Evolutionary conservation across 2,888 invertebrate genomes (phyloP).

Genomic region (Standfussiana lucernea): DNA sequence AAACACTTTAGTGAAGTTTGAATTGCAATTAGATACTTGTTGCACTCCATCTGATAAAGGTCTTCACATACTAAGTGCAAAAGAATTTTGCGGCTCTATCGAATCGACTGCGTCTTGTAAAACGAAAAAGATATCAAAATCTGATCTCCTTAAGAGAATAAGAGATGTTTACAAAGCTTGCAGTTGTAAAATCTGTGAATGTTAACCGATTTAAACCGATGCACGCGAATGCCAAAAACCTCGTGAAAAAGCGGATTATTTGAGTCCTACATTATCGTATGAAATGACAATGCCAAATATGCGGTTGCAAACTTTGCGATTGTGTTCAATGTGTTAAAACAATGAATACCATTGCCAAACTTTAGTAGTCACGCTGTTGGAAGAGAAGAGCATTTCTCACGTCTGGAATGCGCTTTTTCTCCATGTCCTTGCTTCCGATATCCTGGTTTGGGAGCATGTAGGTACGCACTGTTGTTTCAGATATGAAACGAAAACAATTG

Average conservation of each 20-base stretch:
- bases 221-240: constrained; percentile 73
- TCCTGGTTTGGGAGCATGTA: no score
- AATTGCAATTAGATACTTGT: not conserved
- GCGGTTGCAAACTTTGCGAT: constrained; percentile 74
- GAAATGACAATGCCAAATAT: constrained; percentile 46
- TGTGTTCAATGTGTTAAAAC: constrained; percentile 65
- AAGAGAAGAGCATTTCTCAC: constrained; percentile 59
- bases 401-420: constrained; percentile 73
- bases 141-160: constrained; percentile 77
- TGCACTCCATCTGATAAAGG: not conserved
- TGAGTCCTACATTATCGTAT: constrained; percentile 40
- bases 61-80: not conserved
- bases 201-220: constrained; percentile 67
- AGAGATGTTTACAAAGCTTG: constrained; percentile 83
- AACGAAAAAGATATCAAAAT: constrained; percentile 59
- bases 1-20: not conserved
- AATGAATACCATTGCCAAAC: constrained; percentile 52
- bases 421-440: constrained; percentile 80
- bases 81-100: not conserved
- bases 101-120: constrained; percentile 11
- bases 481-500: no score
- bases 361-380: constrained; percentile 71
- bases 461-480: no score
- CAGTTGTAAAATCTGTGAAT: constrained; percentile 85
- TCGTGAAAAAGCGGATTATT: constrained; percentile 75